Evolutionary conservation across 2,113 vertebrate genomes (phyloP), one percentile per base, ranked within the genome.

Genomic region (Paradisaea rubra): DNA sequence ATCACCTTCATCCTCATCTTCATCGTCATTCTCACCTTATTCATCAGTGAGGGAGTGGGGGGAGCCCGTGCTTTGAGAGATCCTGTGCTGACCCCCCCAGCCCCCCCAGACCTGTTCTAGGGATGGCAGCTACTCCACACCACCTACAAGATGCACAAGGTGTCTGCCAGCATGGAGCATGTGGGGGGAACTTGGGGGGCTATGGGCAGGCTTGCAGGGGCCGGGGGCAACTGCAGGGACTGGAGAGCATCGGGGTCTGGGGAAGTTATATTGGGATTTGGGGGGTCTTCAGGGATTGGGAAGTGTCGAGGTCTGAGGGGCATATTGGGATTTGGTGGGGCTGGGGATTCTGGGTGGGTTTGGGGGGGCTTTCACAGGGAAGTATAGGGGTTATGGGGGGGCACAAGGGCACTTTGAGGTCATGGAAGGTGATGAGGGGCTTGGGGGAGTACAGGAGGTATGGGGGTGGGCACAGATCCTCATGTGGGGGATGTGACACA

Each of bases 221-320:
- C 30, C 1, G 2, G 35, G 11, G 31, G 9, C 44, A 60, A 30
- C 54, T 60, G 30, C 0, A 0, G 23, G 3, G 24, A n/a, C 18
- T 59, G 53, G 53, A 41, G 30, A 50, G 11, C 35, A 28, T 41
- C 1, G 0, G 42, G 11, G 28, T 39, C 42, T 57, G 42, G 17
- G n/a, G 30, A 59, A n/a, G 35, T 42, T 59, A 11, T 59, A 28
- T 15, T 41, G 35, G 19, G 44, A 59, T 28, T 69, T 59, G 5
- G 19, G 35, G 44, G 6, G 7, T 50, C 35, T 59, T 69, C 53
- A 41, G 30, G 27, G 35, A 19, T 9, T 41, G 35, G 19, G 30
- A 49, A 15, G 23, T 41, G 35, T 41, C 1, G 1, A n/a, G 30
- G 19, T 49, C 52, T 2, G 2, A 56, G 50, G 4, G 21, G 21